Percentiles rank a stretch among this genome's conserved stretches.
phyloP scores from a whole-genome alignment of 30 jellyfish, hydroid and myxozoan species.

The Turritopsis rubra region DNA sequence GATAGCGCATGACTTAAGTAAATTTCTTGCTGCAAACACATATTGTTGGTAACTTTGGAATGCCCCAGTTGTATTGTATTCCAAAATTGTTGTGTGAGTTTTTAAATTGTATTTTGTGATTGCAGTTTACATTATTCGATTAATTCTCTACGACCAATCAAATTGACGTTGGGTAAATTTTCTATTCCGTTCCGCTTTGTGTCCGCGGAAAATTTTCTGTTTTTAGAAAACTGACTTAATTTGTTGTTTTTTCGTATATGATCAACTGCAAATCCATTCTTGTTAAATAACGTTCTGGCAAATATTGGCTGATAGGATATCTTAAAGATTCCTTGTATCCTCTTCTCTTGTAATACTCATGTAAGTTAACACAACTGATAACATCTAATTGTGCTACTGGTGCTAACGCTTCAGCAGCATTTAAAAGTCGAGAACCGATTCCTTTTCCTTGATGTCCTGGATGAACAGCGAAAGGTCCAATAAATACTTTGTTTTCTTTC shows the following conservation, averaged over 20 bases:
- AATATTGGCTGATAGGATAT: background rate
- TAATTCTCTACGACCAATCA: no score
- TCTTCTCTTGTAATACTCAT: background rate
- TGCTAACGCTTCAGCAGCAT: background rate
- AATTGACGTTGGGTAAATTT: no score
- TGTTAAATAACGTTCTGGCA: background rate
- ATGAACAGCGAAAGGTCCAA: background rate
- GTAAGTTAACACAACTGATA: background rate
- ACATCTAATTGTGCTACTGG: background rate
- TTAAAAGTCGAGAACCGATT: background rate
- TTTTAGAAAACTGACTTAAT: no score
- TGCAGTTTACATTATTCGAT: no score
- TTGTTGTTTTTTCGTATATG: background rate
- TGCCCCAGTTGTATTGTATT: no score
- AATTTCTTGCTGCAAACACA: no score
- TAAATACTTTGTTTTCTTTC: background rate
- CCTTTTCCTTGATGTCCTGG: background rate
- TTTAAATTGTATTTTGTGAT: no score
- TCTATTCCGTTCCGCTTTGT: no score
- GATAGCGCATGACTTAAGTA: no score
- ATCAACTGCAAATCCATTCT: background rate
- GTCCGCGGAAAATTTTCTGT: no score
- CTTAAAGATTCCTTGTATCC: background rate
- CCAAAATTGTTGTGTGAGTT: no score
- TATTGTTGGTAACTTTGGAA: no score